Evolutionary conservation across 2,888 invertebrate species (phyloP), one percentile per base, ranked within the genome.

Genomic region (Drosophila paranaensis): DNA sequence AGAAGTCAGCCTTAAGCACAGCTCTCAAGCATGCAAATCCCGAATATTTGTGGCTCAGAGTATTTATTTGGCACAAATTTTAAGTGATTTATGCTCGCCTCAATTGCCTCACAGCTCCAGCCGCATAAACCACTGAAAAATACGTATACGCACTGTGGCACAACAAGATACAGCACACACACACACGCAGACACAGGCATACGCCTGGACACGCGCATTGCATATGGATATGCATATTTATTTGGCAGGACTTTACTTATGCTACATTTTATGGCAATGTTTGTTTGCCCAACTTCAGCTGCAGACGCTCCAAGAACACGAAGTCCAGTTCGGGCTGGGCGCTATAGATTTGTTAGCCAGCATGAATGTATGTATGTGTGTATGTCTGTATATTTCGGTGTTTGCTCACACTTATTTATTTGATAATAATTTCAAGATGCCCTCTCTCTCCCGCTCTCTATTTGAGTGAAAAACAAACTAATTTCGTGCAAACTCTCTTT

Each of bases 1-100:
- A 42, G 13, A 63, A 60, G 66, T 63, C 63, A 86, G 87, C 88
- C 84, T 82, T 82, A 72, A 77, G 71, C 71, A 62, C 53, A 65
- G 78, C 58, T 66, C 64, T 75, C 62, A 68, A 66, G 71, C 71
- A 81, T 51, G 70, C 64, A 82, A 74, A 74, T 76, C 80, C 58
- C 56, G 77, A 54, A 70, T 58, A 79, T 88, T 76, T 84, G 79
- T 88, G 89, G 83, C 85, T 84, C 75, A 60, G 57, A 58, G 70
- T 89, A 88, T 89, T 79, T 84, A 82, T 84, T 88, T 89, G 84
- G 84, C 90, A 88, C 88, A 88, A 88, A 89, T 89, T 85, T 89
- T 82, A 84, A 89, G 88, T 89, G 84, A 84, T 84, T 84, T 84
- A 84, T 84, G 83, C 74, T 88, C 62, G 82, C 88, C 90, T 67